Evolutionary conservation across 1,140 invertebrate genomes (phyloP).

Genomic region (Plectrocnemia conspersa): DNA sequence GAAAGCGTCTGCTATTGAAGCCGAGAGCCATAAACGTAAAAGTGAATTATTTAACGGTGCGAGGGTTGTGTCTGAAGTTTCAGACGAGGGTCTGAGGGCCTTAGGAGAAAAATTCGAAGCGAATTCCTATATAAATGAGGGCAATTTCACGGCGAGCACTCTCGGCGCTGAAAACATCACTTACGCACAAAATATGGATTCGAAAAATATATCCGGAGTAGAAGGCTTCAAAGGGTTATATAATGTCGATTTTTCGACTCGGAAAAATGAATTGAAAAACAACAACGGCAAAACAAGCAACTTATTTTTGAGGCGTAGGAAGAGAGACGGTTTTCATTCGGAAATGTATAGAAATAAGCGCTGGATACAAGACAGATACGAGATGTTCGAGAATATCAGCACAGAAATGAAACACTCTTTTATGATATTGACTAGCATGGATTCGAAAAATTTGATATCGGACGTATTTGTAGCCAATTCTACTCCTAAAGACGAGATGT

Average conservation of each 20-base stretch:
- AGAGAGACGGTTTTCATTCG: too few species aligned
- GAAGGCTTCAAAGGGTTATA: too few species aligned
- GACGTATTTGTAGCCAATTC: conserved; percentile 27
- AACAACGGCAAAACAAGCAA: not conserved
- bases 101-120: too few species aligned
- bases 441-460: conserved; percentile 22
- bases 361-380: conserved; percentile 28
- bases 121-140: too few species aligned
- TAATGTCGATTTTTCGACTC: not conserved
- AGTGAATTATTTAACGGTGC: conserved; percentile 6
- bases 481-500: conserved; percentile 25
- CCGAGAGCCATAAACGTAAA: conserved; percentile 1
- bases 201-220: too few species aligned
- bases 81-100: too few species aligned
- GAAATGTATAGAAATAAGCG: conserved; percentile 25
- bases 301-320: too few species aligned
- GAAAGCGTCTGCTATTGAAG: too few species aligned
- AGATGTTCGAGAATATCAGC: conserved; percentile 34
- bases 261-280: not conserved
- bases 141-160: too few species aligned
- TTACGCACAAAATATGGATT: too few species aligned
- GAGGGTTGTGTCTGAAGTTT: too few species aligned
- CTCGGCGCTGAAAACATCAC: too few species aligned
- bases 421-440: conserved; percentile 31
- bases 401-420: conserved; percentile 32